Percentiles rank a stretch among this genome's conserved stretches.
phyloP scores from a whole-genome alignment of 2,888 invertebrate genomes.

The Trachelus iudaicus region DNA sequence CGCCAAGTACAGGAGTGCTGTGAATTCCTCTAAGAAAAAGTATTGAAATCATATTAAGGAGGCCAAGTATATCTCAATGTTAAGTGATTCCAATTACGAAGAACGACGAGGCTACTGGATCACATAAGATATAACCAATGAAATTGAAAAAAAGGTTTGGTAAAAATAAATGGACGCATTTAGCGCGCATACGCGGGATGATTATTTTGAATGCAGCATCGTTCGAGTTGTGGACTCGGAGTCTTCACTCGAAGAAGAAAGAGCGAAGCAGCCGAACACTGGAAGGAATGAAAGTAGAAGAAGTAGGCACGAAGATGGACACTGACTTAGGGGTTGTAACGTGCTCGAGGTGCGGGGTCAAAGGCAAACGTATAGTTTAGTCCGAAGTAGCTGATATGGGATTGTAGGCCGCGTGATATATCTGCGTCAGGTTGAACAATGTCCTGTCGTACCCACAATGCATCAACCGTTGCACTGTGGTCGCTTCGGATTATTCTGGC shows the following conservation, averaged over 20 bases:
- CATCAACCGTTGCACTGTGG: slow-evolving; percentile 50
- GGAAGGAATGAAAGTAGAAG: slow-evolving; percentile 12
- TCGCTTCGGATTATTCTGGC: slow-evolving; percentile 51
- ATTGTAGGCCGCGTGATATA: slow-evolving; percentile 46
- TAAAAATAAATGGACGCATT: too few relatives aligned
- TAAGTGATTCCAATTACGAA: too few relatives aligned
- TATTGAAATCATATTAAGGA: too few relatives aligned
- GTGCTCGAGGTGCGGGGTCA: not conserved
- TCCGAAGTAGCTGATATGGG: slow-evolving; percentile 34
- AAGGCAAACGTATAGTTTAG: slow-evolving; percentile 28
- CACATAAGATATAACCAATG: too few relatives aligned
- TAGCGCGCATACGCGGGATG: too few relatives aligned
- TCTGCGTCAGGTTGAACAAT: slow-evolving; percentile 54
- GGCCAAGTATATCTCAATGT: too few relatives aligned
- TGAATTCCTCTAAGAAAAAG: too few relatives aligned
- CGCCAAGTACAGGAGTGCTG: too few relatives aligned
- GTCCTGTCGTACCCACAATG: slow-evolving; percentile 49
- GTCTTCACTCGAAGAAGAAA: not conserved
- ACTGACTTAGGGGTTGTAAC: not conserved
- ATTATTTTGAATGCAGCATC: too few relatives aligned
- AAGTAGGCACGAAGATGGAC: not conserved
- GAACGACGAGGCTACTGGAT: too few relatives aligned
- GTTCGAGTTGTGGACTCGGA: too few relatives aligned
- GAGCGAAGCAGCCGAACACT: slow-evolving; percentile 12
- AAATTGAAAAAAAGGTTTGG: too few relatives aligned